Percentiles rank a stretch among this genome's conserved stretches.
Conservation (phyloP, 2,888 invertebrate species). For the Nomada ruficornis region DNA sequence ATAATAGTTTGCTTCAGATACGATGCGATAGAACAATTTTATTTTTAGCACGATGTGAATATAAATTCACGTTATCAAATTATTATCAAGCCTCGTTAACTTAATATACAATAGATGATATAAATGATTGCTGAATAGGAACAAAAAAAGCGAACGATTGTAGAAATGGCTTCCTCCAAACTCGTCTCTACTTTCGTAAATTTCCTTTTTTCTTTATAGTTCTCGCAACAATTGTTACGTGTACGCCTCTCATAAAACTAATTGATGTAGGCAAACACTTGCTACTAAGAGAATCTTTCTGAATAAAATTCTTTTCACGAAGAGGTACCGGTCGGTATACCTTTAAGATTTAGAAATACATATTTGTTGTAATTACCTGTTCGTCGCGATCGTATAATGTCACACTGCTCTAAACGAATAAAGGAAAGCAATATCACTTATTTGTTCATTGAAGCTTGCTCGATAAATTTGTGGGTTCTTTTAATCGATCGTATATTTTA, state of each 20-base stretch:
- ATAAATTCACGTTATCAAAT: no score
- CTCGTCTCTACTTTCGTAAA: not conserved
- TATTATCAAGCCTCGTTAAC: not conserved
- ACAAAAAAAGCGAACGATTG: not conserved
- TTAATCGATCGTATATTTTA: not conserved
- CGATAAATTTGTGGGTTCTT: not conserved
- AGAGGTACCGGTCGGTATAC: not conserved
- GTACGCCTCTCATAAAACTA: not conserved
- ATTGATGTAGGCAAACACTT: not conserved
- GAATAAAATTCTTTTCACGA: not conserved
- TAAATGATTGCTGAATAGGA: not conserved
- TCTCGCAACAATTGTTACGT: not conserved
- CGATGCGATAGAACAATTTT: no score
- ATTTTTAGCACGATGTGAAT: no score
- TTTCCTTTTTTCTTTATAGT: not conserved
- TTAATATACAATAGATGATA: not conserved
- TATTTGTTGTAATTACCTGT: constrained; percentile 15
- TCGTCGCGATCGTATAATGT: constrained; percentile 51
- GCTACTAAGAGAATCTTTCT: not conserved
- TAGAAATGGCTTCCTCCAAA: not conserved
- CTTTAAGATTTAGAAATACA: not conserved
- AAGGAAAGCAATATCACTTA: constrained; percentile 14
- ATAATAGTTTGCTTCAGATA: not conserved
- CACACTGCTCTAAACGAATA: constrained; percentile 46
- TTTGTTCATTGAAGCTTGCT: constrained; percentile 12